phyloP scores from a whole-genome alignment of 2,113 vertebrate species.

The Motacilla tschutschensis region DNA sequence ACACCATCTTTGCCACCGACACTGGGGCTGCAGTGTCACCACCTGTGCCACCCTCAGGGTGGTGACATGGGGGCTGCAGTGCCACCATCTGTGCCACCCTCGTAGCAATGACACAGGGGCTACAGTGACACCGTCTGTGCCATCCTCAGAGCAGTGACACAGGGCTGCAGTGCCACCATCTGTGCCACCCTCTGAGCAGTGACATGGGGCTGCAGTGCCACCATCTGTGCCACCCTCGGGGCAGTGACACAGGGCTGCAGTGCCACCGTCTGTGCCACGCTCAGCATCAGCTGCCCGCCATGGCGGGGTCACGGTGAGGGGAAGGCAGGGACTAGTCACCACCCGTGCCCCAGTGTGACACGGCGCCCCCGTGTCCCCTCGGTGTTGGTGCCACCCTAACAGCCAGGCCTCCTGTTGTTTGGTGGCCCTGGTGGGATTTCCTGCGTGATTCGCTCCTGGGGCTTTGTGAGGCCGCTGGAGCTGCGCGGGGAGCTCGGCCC shows the following conservation, averaged over 20 bases:
- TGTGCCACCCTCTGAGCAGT: too few species aligned
- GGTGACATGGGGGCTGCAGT: too few species aligned
- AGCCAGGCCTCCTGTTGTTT: fast-evolving
- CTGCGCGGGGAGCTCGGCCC: background rate
- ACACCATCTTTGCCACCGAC: too few species aligned
- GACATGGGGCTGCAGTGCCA: too few species aligned
- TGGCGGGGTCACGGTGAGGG: background rate
- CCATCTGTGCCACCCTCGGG: too few species aligned
- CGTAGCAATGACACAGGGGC: too few species aligned
- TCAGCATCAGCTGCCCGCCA: too few species aligned
- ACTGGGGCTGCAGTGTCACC: too few species aligned
- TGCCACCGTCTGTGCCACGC: background rate
- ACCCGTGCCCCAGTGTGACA: background rate
- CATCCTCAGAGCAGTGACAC: fast-evolving
- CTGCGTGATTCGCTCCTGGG: background rate
- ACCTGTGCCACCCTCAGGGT: too few species aligned
- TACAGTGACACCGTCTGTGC: too few species aligned
- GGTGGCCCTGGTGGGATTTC: background rate
- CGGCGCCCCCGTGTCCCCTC: background rate
- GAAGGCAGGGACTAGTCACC: background rate
- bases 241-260: background rate
- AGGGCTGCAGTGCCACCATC: too few species aligned
- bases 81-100: too few species aligned
- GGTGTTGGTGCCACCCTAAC: background rate
- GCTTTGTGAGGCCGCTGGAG: background rate